Base-by-base conservation (phyloP, 2,113 vertebrate genomes). In the Thunnus maccoyii region DNA sequence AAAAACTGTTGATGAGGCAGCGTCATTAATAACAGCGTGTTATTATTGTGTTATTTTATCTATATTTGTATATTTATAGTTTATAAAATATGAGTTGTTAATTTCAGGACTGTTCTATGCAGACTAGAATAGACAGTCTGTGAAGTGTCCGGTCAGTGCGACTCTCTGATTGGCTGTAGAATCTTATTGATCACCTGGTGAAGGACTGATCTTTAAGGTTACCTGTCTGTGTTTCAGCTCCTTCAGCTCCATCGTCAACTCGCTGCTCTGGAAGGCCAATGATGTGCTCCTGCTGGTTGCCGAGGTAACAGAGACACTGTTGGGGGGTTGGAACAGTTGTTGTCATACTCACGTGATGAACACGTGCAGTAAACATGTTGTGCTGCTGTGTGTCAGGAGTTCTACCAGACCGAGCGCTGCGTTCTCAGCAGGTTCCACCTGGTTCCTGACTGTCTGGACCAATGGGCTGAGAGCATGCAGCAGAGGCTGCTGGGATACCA, bases 401-500 rank as follows among this genome's bases (percentile, higher is more conserved):
- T 92, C 57, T 91, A 89, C 55, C 52, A 11, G 25, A 72, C 48
- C 0, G 54, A 79, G 12, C 80, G 6, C 1, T 32, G 25, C 2
- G 16, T 1, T 41, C 15, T 55, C 50, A 25, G 50, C 41, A 70
- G 50, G 30, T 70, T 87, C 41, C 62, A 62, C 15, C 76, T 78
- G 54, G 25, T 88, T 57, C 84, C 92, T 20, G 72, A 83, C 11
- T 62, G 61, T 61, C 27, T 89, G 67, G 86, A 89, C 65, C 85
- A 82, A 2, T 91, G 89, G 86, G 85, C 74, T 52, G 88, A 90
- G 1, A 72, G 52, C 67, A 78, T 72, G 47, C 82, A 79, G 73
- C 82, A 86, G 58, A 89, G 86, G 70, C 87, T 93, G 72, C 86
- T 91, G 89, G 91, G 85, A 92, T 88, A 92, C 67, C 85, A 88